These are phyloP conservation scores for Harpalus rubripes DNA, from an alignment of 2,888 invertebrate genomes.

Conservation along the genomic window DNA sequence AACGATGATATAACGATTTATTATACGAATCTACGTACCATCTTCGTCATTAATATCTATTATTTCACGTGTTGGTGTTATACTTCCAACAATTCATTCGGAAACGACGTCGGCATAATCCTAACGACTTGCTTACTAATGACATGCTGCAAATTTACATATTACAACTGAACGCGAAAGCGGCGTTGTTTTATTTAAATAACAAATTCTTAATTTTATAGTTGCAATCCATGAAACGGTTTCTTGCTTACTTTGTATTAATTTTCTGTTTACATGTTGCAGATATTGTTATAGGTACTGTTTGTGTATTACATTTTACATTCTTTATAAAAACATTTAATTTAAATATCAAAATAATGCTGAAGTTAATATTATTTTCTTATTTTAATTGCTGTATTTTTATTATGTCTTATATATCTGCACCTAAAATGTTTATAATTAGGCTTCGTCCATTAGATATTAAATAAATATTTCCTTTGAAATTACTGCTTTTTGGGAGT, in stretches of 20 bases:
- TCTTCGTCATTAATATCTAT: constrained; percentile 10
- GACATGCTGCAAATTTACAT: background rate
- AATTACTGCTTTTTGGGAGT: too few species aligned
- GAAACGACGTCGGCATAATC: constrained; percentile 1
- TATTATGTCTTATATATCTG: too few species aligned
- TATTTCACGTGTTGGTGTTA: constrained; percentile 2
- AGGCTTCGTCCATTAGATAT: too few species aligned
- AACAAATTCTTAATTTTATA: background rate
- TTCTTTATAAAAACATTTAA: background rate
- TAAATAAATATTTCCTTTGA: too few species aligned
- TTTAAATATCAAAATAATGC: background rate
- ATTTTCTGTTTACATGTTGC: background rate
- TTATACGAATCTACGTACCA: constrained; percentile 10
- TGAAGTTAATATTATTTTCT: background rate
- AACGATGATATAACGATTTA: constrained; percentile 27
- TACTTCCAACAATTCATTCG: background rate
- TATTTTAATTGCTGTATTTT: background rate
- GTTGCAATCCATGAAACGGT: background rate
- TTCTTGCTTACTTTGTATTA: background rate
- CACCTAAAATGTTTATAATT: too few species aligned
- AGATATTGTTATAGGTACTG: background rate
- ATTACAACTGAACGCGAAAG: background rate
- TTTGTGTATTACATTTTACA: background rate
- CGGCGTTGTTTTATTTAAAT: background rate
- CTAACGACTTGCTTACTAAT: background rate